These are phyloP conservation scores for Petrocephalus sullivani DNA, from an alignment of 2,797 vertebrate genomes.

Conservation along the genomic window DNA sequence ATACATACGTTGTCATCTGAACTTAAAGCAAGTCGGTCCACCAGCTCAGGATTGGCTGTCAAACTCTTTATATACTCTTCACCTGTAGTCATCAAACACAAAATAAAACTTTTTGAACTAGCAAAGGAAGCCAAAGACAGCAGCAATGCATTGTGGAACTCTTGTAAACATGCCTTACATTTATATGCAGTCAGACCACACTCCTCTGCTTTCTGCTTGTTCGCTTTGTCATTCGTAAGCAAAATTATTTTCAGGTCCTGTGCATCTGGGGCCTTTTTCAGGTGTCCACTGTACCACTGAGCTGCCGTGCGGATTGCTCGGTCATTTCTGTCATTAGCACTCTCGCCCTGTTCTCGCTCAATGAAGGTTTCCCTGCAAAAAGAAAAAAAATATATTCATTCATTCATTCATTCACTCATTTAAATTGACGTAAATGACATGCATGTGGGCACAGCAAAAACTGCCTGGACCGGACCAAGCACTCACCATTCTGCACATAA, in stretches of 20 bases:
- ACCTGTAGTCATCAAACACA: constrained; percentile 56
- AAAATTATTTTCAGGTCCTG: constrained; percentile 69
- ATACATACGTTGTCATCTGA: constrained; percentile 75
- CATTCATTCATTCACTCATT: background rate
- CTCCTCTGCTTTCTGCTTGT: constrained; percentile 82
- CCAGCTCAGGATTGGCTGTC: constrained; percentile 82
- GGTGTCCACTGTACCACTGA: constrained; percentile 85
- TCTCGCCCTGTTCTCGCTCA: constrained; percentile 83
- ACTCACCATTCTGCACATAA: background rate
- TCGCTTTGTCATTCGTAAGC: constrained; percentile 84
- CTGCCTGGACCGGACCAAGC: background rate
- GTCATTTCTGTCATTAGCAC: constrained; percentile 87
- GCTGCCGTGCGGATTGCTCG: constrained; percentile 83
- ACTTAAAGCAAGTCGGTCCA: constrained; percentile 83
- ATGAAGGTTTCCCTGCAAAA: constrained; percentile 81
- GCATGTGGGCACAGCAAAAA: background rate
- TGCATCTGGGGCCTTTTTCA: constrained; percentile 54
- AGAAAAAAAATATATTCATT: background rate
- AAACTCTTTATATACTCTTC: constrained; percentile 94
- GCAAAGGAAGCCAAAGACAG: background rate
- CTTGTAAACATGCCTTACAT: constrained; percentile 61
- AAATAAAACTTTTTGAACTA: background rate
- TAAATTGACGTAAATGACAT: background rate
- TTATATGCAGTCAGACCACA: constrained; percentile 76
- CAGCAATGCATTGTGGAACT: background rate